phyloP scores from a whole-genome alignment of 1,140 invertebrate species.

The Penaeus vannamei region DNA sequence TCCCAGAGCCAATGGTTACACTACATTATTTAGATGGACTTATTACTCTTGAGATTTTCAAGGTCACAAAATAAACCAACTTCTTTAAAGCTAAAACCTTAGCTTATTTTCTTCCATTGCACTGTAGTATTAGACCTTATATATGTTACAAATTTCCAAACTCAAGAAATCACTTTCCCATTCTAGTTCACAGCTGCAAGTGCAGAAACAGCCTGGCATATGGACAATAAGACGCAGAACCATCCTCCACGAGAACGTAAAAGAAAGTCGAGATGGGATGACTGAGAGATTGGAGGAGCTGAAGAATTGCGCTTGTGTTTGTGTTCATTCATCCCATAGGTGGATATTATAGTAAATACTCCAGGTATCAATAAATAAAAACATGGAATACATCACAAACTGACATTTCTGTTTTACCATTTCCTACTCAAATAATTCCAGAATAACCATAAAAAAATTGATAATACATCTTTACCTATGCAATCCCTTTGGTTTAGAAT shows the following conservation, averaged over 20 bases:
- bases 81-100: too few relatives aligned
- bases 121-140: too few relatives aligned
- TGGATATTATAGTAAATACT: slow-evolving; percentile 5
- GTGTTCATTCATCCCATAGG: not conserved
- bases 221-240: slow-evolving; percentile 6
- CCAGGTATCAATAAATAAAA: slow-evolving; percentile 4
- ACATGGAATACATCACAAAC: slow-evolving; percentile 13
- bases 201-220: slow-evolving; percentile 57
- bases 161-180: not conserved
- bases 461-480: too few relatives aligned
- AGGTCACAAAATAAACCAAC: too few relatives aligned
- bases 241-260: slow-evolving; percentile 15
- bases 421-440: not conserved
- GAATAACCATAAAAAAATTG: too few relatives aligned
- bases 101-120: too few relatives aligned
- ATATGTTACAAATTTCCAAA: too few relatives aligned
- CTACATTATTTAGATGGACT: too few relatives aligned
- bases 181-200: slow-evolving; percentile 58
- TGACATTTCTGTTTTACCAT: slow-evolving; percentile 34
- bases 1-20: too few relatives aligned
- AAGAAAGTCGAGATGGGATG: slow-evolving; percentile 61
- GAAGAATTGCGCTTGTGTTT: not conserved
- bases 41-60: too few relatives aligned
- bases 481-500: too few relatives aligned
- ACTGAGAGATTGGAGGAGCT: not conserved